A percentile compares a stretch with the other conserved stretches of the same genome.
These are phyloP conservation scores for Petromus typicus DNA, from an alignment of 2,113 vertebrate genomes.

Conservation along the genomic window DNA sequence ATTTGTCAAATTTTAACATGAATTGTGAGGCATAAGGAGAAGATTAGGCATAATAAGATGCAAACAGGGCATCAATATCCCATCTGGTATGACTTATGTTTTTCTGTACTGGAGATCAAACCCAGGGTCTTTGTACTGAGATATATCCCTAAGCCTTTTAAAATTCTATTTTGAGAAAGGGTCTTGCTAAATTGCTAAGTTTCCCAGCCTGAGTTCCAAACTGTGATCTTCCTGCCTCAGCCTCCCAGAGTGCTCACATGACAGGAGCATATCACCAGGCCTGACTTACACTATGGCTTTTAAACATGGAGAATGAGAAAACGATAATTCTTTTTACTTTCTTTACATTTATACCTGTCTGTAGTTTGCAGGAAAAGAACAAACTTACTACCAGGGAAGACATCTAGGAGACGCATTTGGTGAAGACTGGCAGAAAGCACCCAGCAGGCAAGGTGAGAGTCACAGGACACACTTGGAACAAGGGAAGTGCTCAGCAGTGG, in stretches of 20 bases:
- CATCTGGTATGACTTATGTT: neutral
- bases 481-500: accelerated
- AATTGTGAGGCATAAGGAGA: conserved; percentile 40
- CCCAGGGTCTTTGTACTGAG: neutral
- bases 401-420: conserved; percentile 89
- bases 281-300: conserved; percentile 3
- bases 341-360: conserved; percentile 54
- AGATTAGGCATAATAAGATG: conserved; percentile 33
- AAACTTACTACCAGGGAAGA: conserved; percentile 96
- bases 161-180: neutral
- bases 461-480: neutral
- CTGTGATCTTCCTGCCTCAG: neutral
- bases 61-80: neutral
- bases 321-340: conserved; percentile 11
- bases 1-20: conserved; percentile 59
- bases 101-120: neutral
- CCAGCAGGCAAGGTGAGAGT: conserved; percentile 90
- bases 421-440: conserved; percentile 89
- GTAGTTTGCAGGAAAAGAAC: conserved; percentile 91
- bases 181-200: neutral
- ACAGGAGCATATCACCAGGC: neutral
- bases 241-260: neutral
- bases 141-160: neutral
- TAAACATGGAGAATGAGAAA: conserved; percentile 69
- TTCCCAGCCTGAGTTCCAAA: neutral